Percentiles rank a stretch among this genome's conserved stretches.
phyloP scores from a whole-genome alignment of 2,113 vertebrate species.

The Pseudorasbora parva region DNA sequence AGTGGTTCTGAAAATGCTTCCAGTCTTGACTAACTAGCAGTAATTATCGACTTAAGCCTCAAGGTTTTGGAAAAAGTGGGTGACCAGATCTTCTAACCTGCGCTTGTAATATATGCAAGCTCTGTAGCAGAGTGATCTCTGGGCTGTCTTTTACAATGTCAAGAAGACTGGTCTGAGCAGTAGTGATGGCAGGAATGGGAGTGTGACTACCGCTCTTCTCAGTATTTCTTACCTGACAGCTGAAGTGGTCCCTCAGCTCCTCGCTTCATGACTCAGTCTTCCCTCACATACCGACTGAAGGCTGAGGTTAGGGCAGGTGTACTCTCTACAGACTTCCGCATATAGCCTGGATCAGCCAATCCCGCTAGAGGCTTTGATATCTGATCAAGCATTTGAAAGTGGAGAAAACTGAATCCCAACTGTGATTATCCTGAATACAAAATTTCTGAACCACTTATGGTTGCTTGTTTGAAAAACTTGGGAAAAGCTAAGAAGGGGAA shows the following conservation, averaged over 20 bases:
- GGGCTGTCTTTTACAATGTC: constrained; percentile 71
- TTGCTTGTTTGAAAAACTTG: not conserved
- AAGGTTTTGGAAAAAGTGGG: not conserved
- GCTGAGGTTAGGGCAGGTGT: constrained; percentile 25
- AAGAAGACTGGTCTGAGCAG: constrained; percentile 63
- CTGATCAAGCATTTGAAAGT: constrained; percentile 1
- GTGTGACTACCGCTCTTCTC: constrained; percentile 31
- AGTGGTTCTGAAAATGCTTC: too few relatives aligned
- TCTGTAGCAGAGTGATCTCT: constrained; percentile 69
- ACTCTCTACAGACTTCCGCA: not conserved
- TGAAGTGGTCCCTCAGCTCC: constrained; percentile 63
- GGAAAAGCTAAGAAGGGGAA: not conserved
- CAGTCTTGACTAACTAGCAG: not conserved
- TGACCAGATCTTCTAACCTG: constrained; percentile 33
- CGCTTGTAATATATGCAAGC: constrained; percentile 60
- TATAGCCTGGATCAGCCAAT: not conserved
- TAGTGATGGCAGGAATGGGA: constrained; percentile 66
- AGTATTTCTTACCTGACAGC: constrained; percentile 65
- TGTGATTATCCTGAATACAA: constrained; percentile 5
- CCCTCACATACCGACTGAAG: constrained; percentile 57
- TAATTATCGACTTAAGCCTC: not conserved
- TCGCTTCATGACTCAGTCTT: constrained; percentile 64
- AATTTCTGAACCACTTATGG: not conserved
- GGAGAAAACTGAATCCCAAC: not conserved
- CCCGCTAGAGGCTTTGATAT: constrained; percentile 10